Evolutionary conservation across 2,888 invertebrate genomes (phyloP), one percentile per base, ranked within the genome.

Genomic region (Andricus quercusramuli): DNA sequence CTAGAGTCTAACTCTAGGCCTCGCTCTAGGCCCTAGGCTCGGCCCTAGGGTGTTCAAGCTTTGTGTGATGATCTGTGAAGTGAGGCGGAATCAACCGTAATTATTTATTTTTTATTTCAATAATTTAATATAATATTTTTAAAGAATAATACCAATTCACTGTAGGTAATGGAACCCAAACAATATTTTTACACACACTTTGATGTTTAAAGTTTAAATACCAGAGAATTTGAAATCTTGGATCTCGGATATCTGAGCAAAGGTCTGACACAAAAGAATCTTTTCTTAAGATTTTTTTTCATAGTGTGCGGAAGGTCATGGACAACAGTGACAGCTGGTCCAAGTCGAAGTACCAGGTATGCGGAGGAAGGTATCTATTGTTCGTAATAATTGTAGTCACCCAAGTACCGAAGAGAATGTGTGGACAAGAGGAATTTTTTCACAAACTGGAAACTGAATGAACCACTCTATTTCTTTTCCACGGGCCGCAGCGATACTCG

Each of bases 341-440:
- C 29, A 13, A 37, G 15, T 62, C 25, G 22, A 51, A 29, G 29
- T 29, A 74, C 74, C 74, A 56, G 74, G 74, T 74, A 74, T 56
- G 56, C 41, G 37, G n/a, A 37, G 44, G 67, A 67, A 67, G 67
- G 22, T 67, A 70, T 70, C 74, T 32, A 74, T 74, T 74, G 74
- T 74, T 20, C 51, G 20, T n/a, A 47, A 70, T 70, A 51, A 70
- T 70, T 70, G 51, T 74, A 74, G 56, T 74, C 74, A 13, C 74
- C 32, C n/a, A 74, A 51, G 51, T 32, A 32, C 56, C 70, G n/a
- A n/a, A 29, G 20, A 74, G 17, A 47, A 20, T 70, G 70, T 15
- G 29, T 29, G 20, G 11, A n/a, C 6, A 56, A 51, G 20, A 74
- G 29, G 32, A 56, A 2, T 47, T 22, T 47, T 47, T n/a, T 59